phyloP scores from a whole-genome alignment of 2,113 vertebrate species.

The Sclerurus mexicanus region DNA sequence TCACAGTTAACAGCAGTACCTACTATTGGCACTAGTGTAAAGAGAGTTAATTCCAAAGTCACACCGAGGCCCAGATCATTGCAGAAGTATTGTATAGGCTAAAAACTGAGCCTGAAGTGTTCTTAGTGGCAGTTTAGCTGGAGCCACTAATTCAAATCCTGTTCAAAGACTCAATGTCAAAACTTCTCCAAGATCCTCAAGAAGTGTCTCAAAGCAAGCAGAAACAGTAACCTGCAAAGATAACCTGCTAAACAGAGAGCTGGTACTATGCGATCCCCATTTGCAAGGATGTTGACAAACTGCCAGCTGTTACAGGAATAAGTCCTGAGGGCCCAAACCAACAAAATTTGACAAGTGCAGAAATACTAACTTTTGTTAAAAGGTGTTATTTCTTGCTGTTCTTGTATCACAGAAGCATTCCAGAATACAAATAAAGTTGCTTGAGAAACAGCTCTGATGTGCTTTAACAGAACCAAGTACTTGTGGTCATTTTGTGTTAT shows the following conservation, averaged over 20 bases:
- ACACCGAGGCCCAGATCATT: conserved; percentile 79
- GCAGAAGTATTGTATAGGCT: conserved; percentile 71
- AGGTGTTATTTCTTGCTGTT: background rate
- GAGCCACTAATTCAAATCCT: background rate
- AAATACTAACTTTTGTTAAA: background rate
- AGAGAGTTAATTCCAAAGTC: conserved; percentile 73
- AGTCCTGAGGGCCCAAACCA: background rate
- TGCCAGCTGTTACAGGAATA: background rate
- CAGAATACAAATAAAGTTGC: background rate
- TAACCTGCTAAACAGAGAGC: background rate
- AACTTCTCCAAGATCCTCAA: conserved; percentile 68
- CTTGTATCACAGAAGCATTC: background rate
- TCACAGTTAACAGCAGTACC: background rate
- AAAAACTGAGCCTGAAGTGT: conserved; percentile 2
- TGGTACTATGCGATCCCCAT: background rate
- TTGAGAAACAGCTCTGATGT: background rate
- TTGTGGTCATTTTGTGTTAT: background rate
- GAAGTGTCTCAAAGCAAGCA: conserved; percentile 66
- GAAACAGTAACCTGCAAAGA: background rate
- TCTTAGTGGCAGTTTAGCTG: background rate
- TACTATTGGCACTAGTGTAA: conserved; percentile 84
- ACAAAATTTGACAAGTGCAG: background rate
- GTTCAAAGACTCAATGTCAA: conserved; percentile 70
- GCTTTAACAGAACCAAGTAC: background rate
- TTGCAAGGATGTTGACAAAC: background rate